Conservation (phyloP, 2,113 vertebrate species). For the Xenus cinereus region DNA sequence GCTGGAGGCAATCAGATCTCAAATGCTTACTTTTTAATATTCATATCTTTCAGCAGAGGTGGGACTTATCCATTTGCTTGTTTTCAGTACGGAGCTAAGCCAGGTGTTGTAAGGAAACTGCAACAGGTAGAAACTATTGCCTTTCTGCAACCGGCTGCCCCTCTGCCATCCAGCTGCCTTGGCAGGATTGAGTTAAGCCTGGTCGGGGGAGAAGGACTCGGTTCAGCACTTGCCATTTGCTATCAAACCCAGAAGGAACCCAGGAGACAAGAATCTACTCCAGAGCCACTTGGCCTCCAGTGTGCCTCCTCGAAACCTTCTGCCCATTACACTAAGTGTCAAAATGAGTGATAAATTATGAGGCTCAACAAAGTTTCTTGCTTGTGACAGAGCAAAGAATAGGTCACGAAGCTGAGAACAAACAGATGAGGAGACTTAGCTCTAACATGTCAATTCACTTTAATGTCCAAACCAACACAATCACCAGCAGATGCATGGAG, state of each 20-base stretch:
- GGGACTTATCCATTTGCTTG: neutral
- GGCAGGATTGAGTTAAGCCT: neutral
- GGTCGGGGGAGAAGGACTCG: accelerated
- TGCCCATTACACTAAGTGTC: neutral
- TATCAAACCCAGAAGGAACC: neutral
- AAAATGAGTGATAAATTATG: neutral
- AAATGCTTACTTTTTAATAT: neutral
- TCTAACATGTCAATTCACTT: neutral
- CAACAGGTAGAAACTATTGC: neutral
- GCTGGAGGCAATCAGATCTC: neutral
- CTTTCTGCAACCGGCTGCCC: neutral
- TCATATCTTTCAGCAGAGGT: neutral
- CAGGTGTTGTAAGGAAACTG: neutral
- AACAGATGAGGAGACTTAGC: neutral
- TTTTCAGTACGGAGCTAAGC: neutral
- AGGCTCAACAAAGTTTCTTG: neutral
- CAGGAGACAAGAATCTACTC: neutral
- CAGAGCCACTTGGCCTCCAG: neutral
- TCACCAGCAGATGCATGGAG: neutral
- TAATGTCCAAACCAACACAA: neutral
- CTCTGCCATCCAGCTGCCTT: neutral
- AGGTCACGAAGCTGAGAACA: neutral
- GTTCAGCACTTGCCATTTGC: neutral
- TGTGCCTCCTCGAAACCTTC: neutral
- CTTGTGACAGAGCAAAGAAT: neutral